Evolutionary conservation across 2,888 invertebrate genomes (phyloP).

Genomic region (Drosophila fungiperda): DNA sequence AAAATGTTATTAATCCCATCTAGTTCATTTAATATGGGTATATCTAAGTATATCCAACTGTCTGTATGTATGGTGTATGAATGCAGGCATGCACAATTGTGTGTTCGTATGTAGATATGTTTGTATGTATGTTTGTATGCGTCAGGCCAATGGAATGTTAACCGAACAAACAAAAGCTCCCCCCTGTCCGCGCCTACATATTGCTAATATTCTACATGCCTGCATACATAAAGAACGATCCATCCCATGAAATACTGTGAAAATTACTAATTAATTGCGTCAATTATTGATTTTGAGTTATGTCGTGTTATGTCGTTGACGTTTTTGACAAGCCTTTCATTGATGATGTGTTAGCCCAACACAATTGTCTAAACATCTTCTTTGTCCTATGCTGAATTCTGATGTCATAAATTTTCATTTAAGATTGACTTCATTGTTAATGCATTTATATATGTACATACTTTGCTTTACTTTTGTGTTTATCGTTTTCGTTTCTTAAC

Average conservation of each 20-base stretch:
- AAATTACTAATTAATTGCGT: slow-evolving; percentile 8
- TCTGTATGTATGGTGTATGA: slow-evolving; percentile 21
- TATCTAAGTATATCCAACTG: slow-evolving; percentile 18
- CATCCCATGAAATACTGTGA: slow-evolving; percentile 14
- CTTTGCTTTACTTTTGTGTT: slow-evolving; percentile 14
- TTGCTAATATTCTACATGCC: slow-evolving; percentile 13
- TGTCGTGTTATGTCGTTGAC: slow-evolving; percentile 47
- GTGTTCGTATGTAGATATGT: slow-evolving; percentile 23
- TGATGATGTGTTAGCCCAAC: slow-evolving; percentile 29
- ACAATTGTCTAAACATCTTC: slow-evolving; percentile 24
- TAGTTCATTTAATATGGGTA: slow-evolving; percentile 33
- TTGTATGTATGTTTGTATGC: slow-evolving; percentile 30
- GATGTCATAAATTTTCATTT: slow-evolving; percentile 26
- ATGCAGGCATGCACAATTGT: slow-evolving; percentile 34
- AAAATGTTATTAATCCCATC: slow-evolving; percentile 28
- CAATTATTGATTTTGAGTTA: slow-evolving; percentile 33
- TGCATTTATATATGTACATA: slow-evolving; percentile 57
- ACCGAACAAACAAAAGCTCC: slow-evolving; percentile 2
- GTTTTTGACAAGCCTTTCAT: slow-evolving; percentile 43
- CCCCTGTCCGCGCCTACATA: slow-evolving; percentile 2
- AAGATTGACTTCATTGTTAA: slow-evolving; percentile 42
- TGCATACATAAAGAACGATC: slow-evolving; percentile 8
- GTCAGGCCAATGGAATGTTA: slow-evolving; percentile 23
- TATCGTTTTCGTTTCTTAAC: slow-evolving; percentile 4
- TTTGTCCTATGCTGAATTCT: slow-evolving; percentile 20